Evolutionary conservation across 53 echinoderm and acorn worm genomes (phyloP).

Genomic region (Actinopyga echinites): DNA sequence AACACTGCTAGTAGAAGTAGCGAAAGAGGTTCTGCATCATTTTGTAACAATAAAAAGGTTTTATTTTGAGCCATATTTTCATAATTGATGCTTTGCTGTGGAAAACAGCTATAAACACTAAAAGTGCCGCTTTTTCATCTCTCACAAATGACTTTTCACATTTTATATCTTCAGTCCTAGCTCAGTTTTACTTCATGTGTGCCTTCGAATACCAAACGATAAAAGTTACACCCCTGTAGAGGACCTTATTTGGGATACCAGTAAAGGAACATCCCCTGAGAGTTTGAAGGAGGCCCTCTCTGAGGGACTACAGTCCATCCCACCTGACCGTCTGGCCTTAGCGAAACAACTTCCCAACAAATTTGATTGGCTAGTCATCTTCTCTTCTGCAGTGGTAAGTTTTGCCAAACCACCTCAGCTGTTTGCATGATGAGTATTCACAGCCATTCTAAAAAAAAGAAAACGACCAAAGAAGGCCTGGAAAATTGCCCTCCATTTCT

Average conservation of each 20-base stretch:
- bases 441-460: neutral
- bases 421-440: neutral
- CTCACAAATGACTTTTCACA: too few relatives aligned
- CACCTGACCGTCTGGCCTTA: constrained; percentile 61
- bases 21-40: too few relatives aligned
- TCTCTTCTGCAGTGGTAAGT: constrained; percentile 17
- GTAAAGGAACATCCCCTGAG: constrained; percentile 55
- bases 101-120: too few relatives aligned
- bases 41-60: too few relatives aligned
- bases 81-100: too few relatives aligned
- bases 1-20: too few relatives aligned
- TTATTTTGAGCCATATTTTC: too few relatives aligned
- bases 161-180: constrained; percentile 46
- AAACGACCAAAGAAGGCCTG: neutral
- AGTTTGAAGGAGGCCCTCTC: constrained; percentile 75
- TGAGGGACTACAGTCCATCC: constrained; percentile 58
- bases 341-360: constrained; percentile 86
- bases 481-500: too few relatives aligned
- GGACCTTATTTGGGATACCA: constrained; percentile 85
- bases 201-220: constrained; percentile 67
- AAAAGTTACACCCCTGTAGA: constrained; percentile 65
- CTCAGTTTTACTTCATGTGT: constrained; percentile 64
- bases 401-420: neutral
- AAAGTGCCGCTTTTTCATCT: too few relatives aligned
- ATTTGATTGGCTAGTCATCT: constrained; percentile 80